phyloP scores from a whole-genome alignment of 2,113 vertebrate species.

The Haemorhous mexicanus region DNA sequence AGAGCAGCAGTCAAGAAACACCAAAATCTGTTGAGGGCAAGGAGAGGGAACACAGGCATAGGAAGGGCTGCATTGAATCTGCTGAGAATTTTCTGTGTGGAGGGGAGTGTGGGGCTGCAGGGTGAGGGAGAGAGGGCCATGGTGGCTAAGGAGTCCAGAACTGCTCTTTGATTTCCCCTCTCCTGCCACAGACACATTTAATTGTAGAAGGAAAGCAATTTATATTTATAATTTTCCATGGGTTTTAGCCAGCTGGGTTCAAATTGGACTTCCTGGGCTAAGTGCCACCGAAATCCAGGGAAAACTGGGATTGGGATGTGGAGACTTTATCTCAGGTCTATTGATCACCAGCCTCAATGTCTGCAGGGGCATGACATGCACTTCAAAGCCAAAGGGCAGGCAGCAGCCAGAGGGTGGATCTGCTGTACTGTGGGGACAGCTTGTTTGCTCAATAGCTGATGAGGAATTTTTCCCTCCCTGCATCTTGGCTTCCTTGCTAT shows the following conservation, averaged over 20 bases:
- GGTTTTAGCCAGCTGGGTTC: background rate
- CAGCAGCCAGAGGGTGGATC: background rate
- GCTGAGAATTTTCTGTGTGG: background rate
- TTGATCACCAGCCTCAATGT: background rate
- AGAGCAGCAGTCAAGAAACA: background rate
- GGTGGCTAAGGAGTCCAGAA: background rate
- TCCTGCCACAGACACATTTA: background rate
- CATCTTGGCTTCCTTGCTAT: background rate
- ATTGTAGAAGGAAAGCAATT: background rate
- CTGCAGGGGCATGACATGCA: background rate
- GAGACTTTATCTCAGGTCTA: background rate
- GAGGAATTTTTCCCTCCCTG: background rate
- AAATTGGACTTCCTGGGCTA: background rate
- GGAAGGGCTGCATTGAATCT: background rate
- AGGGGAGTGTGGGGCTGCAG: background rate
- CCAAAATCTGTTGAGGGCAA: background rate
- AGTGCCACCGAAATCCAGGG: background rate
- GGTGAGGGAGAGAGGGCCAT: background rate
- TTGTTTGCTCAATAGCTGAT: background rate
- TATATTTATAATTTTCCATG: background rate
- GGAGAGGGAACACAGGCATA: background rate
- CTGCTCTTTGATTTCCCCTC: background rate
- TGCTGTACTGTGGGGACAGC: background rate
- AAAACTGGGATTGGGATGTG: background rate
- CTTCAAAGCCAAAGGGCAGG: background rate